Evolutionary conservation across 30 jellyfish, hydroid and myxozoan genomes (phyloP).

Genomic region (Sanderia malayensis): DNA sequence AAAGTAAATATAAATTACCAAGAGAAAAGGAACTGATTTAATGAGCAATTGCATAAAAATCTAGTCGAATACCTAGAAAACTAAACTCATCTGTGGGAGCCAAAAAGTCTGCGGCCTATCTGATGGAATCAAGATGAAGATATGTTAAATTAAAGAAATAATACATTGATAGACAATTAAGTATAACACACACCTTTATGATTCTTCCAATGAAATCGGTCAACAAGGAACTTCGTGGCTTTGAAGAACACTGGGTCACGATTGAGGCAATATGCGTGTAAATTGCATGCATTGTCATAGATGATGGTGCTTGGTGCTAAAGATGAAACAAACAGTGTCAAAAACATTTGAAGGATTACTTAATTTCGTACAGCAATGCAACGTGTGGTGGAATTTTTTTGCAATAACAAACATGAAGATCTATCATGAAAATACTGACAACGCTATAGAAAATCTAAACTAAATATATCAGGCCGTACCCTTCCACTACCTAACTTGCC

Average conservation of each 20-base stretch:
- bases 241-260: slow-evolving; percentile 34
- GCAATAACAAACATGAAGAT: neutral
- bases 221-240: slow-evolving; percentile 14
- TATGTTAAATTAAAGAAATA: neutral
- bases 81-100: neutral
- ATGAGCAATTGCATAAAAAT: neutral
- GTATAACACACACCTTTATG: slow-evolving; percentile 15
- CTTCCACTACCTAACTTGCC: slow-evolving; percentile 3
- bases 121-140: neutral
- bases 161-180: neutral
- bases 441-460: neutral
- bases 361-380: slow-evolving; percentile 2
- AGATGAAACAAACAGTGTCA: slow-evolving; percentile 5
- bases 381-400: slow-evolving; percentile 2
- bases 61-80: neutral
- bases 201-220: slow-evolving; percentile 35
- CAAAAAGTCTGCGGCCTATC: slow-evolving; percentile 1
- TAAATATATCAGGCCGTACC: slow-evolving; percentile 2
- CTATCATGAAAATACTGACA: neutral
- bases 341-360: neutral
- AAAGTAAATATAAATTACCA: neutral
- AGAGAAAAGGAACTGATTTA: slow-evolving; percentile 1
- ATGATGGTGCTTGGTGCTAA: slow-evolving; percentile 23
- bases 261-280: slow-evolving; percentile 22
- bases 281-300: slow-evolving; percentile 10